phyloP scores from a whole-genome alignment of 2,797 vertebrate species.

The Pogoniulus pusillus region DNA sequence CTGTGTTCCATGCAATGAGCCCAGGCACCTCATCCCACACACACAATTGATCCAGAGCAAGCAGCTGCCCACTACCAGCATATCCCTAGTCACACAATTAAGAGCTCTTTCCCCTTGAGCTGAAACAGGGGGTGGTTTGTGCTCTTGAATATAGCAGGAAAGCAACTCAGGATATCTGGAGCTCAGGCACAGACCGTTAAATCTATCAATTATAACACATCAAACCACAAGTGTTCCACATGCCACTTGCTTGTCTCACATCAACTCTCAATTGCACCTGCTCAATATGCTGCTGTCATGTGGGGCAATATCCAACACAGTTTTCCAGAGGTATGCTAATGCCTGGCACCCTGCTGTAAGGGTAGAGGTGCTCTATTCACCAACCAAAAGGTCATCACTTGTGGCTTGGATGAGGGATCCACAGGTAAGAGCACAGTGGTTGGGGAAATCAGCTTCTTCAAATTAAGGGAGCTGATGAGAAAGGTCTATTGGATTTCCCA shows the following conservation, averaged over 20 bases:
- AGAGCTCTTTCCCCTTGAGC: background rate
- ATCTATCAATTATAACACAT: background rate
- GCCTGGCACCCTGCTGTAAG: background rate
- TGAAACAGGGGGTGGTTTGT: constrained; percentile 3
- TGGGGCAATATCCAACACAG: background rate
- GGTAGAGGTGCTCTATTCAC: background rate
- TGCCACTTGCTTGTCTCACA: background rate
- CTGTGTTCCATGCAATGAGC: background rate
- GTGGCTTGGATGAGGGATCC: background rate
- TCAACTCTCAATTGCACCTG: background rate
- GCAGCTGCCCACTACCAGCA: accelerated
- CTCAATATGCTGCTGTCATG: background rate
- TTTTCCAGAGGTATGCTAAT: background rate
- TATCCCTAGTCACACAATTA: background rate
- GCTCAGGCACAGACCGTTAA: background rate
- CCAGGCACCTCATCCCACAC: background rate
- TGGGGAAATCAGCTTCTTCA: background rate
- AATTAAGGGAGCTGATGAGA: background rate
- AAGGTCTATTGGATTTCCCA: background rate
- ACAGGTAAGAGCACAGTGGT: background rate
- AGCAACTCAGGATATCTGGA: background rate
- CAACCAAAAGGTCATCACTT: background rate
- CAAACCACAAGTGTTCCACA: background rate
- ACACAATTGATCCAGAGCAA: accelerated
- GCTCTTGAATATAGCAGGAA: background rate